Evolutionary conservation across 2,888 invertebrate species (phyloP).

Genomic region (Lagria hirta): DNA sequence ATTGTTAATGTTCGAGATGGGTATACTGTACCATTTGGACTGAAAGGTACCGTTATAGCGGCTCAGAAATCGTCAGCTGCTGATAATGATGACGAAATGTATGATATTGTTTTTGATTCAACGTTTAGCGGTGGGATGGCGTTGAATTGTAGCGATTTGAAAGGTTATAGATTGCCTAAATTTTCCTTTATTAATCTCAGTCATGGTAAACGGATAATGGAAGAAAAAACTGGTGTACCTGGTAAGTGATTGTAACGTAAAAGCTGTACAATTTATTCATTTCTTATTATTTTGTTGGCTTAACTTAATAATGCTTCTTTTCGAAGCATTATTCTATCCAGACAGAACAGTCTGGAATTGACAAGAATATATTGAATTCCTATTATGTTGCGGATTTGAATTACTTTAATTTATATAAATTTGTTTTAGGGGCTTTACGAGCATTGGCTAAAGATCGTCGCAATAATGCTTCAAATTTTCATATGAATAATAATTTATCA

Average conservation of each 20-base stretch:
- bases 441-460: constrained; percentile 11
- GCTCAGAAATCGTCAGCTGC: constrained; percentile 52
- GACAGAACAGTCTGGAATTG: too few species aligned
- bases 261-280: too few species aligned
- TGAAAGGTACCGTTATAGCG: constrained; percentile 83
- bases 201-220: constrained; percentile 56
- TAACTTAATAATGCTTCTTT: too few species aligned
- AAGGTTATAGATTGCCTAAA: constrained; percentile 58
- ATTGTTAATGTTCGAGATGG: constrained; percentile 76
- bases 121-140: constrained; percentile 68
- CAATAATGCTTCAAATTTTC: constrained; percentile 5
- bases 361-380: too few species aligned
- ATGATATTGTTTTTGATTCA: constrained; percentile 81
- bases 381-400: neutral
- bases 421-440: constrained; percentile 16
- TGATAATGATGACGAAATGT: constrained; percentile 60
- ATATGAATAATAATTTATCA: neutral
- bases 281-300: too few species aligned
- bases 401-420: constrained; percentile 1
- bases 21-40: constrained; percentile 78
- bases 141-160: constrained; percentile 54
- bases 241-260: constrained; percentile 31
- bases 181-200: constrained; percentile 64
- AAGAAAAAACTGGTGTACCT: constrained; percentile 45
- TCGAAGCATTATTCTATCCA: too few species aligned